These are phyloP conservation scores for Drymonia ruficornis DNA, from an alignment of 2,888 invertebrate species.

Conservation along the genomic window DNA sequence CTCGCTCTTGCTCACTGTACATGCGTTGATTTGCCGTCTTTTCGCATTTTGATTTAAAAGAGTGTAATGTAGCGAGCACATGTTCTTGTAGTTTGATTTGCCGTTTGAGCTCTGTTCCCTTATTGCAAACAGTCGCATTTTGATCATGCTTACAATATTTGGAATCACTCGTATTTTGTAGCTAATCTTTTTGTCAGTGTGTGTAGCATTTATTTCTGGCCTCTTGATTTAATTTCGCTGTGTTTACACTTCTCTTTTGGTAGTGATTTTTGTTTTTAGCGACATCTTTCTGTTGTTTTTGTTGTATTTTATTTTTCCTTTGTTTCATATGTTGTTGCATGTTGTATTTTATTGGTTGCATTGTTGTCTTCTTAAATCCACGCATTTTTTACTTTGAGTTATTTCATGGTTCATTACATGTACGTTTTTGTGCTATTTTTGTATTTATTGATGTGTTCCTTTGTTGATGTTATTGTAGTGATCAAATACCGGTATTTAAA, in stretches of 20 bases:
- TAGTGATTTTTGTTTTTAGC: too few species aligned
- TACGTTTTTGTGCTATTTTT: not conserved
- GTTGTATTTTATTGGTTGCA: constrained; percentile 20
- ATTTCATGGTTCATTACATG: not conserved
- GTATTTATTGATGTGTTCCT: not conserved
- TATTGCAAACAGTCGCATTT: not conserved
- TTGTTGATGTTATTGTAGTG: not conserved
- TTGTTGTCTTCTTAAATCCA: constrained; percentile 11
- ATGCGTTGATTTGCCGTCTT: not conserved
- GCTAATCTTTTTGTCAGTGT: too few species aligned
- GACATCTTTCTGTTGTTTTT: constrained; percentile 10
- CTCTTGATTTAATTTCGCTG: too few species aligned
- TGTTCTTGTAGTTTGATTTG: not conserved
- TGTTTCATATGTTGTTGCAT: constrained; percentile 20
- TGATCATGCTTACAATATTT: not conserved
- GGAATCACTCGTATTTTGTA: not conserved
- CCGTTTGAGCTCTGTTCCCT: not conserved
- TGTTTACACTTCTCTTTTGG: too few species aligned
- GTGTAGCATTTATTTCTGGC: not conserved
- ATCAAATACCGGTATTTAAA: too few species aligned
- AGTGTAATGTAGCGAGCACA: not conserved
- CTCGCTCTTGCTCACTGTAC: too few species aligned
- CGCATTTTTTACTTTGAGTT: not conserved
- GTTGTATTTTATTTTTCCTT: constrained; percentile 19
- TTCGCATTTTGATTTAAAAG: not conserved